These are phyloP conservation scores for Tokudaia tokunoshimensis DNA, from an alignment of 2,797 vertebrate genomes.

Conservation along the genomic window DNA sequence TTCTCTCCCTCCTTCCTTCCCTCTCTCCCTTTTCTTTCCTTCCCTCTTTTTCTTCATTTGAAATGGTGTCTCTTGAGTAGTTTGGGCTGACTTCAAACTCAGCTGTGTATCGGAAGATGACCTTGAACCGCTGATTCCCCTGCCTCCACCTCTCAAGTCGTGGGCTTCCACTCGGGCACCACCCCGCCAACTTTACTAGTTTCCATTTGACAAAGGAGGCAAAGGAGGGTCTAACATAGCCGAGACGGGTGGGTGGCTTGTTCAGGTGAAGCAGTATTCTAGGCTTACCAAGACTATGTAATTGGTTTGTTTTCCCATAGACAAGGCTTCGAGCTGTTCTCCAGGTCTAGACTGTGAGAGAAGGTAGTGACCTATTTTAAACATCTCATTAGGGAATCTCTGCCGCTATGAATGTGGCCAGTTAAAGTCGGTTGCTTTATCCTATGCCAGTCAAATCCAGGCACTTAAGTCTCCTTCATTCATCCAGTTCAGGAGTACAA, in stretches of 20 bases:
- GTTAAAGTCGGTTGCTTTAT: constrained; percentile 49
- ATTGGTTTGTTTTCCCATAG: neutral
- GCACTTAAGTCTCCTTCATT: constrained; percentile 10
- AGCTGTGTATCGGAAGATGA: neutral
- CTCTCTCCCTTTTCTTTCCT: no score
- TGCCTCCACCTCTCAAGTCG: neutral
- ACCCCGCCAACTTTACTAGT: neutral
- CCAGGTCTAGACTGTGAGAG: neutral
- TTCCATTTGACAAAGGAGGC: neutral
- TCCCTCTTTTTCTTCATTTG: neutral
- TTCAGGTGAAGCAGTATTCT: neutral
- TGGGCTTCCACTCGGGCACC: neutral
- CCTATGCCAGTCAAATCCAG: constrained; percentile 10
- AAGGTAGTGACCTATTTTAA: constrained; percentile 53
- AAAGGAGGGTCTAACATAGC: neutral
- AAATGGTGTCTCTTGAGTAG: neutral
- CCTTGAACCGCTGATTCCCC: neutral
- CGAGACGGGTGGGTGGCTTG: neutral
- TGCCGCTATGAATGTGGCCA: neutral
- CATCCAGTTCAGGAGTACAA: neutral
- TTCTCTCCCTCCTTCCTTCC: no score
- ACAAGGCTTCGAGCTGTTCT: neutral
- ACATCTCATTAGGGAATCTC: constrained; percentile 53
- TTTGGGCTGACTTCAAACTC: neutral
- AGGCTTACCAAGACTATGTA: neutral